These are phyloP conservation scores for Tenrec ecaudatus DNA, from an alignment of 2,113 vertebrate species.

Conservation along the genomic window DNA sequence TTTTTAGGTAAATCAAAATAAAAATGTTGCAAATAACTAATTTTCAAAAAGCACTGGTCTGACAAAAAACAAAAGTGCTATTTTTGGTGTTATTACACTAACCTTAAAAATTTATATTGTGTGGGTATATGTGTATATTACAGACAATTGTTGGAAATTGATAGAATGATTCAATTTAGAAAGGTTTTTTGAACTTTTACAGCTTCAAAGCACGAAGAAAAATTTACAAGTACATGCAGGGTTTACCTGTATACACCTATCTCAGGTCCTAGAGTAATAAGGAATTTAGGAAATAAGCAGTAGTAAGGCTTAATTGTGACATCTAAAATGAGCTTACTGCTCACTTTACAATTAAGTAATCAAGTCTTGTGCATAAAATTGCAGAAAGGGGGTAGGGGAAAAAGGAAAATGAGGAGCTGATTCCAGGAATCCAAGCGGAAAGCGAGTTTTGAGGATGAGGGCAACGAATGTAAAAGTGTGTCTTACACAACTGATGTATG, in stretches of 20 bases:
- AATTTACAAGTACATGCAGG: neutral
- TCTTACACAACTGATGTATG: no score
- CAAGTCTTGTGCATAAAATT: conserved; percentile 7
- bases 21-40: neutral
- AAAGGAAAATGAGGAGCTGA: no score
- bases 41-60: conserved; percentile 35
- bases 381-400: no score
- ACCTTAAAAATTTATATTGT: neutral
- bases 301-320: conserved; percentile 14
- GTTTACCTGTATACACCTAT: neutral
- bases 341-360: conserved; percentile 35
- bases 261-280: neutral
- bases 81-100: conserved; percentile 43
- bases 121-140: neutral
- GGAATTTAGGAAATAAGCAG: neutral
- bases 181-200: neutral
- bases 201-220: conserved; percentile 1
- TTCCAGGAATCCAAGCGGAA: no score
- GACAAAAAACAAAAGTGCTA: neutral
- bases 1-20: conserved; percentile 24
- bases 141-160: conserved; percentile 9
- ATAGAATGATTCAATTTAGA: neutral
- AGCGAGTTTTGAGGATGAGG: no score
- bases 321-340: conserved; percentile 25
- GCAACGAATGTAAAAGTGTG: no score